These are phyloP conservation scores for Rhabdomys pumilio DNA, from an alignment of 2,797 vertebrate species.

Conservation along the genomic window DNA sequence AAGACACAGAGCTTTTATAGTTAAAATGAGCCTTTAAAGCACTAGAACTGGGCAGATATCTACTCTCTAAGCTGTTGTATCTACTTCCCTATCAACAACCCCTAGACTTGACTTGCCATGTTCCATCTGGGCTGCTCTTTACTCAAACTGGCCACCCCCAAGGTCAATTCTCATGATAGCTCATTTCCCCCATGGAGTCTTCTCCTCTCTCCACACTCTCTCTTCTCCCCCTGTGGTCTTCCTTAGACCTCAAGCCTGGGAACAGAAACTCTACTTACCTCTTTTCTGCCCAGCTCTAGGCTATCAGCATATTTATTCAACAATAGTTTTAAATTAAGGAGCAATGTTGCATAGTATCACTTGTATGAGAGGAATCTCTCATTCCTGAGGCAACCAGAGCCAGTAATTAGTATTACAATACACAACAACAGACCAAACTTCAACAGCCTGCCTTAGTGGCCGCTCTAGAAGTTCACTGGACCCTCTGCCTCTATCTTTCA, in stretches of 20 bases:
- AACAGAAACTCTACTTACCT: not conserved
- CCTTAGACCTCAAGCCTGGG: not conserved
- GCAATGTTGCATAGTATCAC: not conserved
- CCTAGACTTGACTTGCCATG: not conserved
- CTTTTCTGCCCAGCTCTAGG: not conserved
- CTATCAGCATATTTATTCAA: not conserved
- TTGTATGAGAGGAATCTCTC: not conserved
- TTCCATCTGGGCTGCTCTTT: not conserved
- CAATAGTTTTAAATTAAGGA: not conserved
- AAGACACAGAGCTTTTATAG: not conserved
- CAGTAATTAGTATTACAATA: not conserved
- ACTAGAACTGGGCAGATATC: not conserved
- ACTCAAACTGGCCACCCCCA: not conserved
- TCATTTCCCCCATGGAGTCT: not conserved
- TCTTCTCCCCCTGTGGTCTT: not conserved
- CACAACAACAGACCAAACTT: not conserved
- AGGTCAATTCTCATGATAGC: not conserved
- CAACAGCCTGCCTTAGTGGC: not conserved
- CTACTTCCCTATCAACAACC: not conserved
- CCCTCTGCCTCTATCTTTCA: not conserved
- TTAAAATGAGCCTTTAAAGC: not conserved
- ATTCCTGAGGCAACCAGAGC: not conserved
- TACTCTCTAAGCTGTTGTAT: not conserved
- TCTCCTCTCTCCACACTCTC: not conserved
- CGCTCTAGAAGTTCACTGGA: not conserved